Evolutionary conservation across 2,797 vertebrate species (phyloP).

Genomic region (Apogon talboti): DNA sequence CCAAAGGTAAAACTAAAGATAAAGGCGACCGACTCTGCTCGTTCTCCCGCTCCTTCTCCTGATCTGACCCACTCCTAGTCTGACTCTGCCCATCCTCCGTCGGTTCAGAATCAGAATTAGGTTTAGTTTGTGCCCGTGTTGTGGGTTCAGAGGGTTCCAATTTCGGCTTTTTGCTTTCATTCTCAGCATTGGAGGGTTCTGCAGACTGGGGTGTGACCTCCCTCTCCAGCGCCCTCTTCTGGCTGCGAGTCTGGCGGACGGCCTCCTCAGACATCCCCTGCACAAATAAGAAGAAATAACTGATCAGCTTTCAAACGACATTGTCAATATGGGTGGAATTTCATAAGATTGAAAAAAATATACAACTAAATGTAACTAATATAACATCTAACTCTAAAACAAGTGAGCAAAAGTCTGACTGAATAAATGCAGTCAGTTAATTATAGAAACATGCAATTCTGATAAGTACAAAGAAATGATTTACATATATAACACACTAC

Average conservation of each 20-base stretch:
- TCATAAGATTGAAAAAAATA: neutral
- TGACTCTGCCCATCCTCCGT: conserved; percentile 41
- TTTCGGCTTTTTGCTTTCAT: conserved; percentile 89
- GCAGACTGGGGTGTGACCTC: conserved; percentile 81
- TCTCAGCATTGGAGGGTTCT: conserved; percentile 81
- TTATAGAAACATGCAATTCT: too few species aligned
- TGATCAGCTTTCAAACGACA: conserved; percentile 8
- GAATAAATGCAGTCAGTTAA: neutral
- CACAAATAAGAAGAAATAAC: conserved; percentile 30
- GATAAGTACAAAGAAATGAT: too few species aligned
- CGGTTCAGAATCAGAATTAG: conserved; percentile 29
- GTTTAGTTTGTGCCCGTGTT: conserved; percentile 31
- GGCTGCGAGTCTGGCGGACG: conserved; percentile 93
- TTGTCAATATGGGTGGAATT: neutral
- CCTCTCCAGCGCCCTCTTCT: conserved; percentile 92
- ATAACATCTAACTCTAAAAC: too few species aligned
- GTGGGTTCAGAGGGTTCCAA: conserved; percentile 82
- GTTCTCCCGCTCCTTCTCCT: conserved; percentile 23
- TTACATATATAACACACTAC: too few species aligned
- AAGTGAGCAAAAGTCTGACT: too few species aligned
- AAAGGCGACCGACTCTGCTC: conserved; percentile 39
- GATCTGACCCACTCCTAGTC: conserved; percentile 41
- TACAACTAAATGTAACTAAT: too few species aligned
- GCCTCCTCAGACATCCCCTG: conserved; percentile 93
- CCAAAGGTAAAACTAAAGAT: conserved; percentile 56